Conservation (phyloP, 2,113 vertebrate genomes). For the Emydura subglobosa region DNA sequence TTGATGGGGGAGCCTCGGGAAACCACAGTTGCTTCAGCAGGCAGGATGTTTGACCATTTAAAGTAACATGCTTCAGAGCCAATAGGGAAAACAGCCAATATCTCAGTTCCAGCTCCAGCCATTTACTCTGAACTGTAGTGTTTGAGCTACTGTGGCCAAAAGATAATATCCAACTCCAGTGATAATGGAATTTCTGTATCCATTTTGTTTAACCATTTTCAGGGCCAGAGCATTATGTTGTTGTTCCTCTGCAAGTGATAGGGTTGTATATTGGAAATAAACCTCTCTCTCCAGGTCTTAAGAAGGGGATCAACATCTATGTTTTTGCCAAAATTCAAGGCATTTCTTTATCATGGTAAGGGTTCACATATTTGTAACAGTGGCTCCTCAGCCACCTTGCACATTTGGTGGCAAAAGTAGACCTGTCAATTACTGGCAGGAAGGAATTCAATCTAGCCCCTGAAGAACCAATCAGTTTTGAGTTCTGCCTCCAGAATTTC, state of each 20-base stretch:
- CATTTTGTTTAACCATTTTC: constrained; percentile 45
- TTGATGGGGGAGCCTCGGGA: neutral
- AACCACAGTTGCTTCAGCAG: neutral
- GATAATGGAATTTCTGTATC: constrained; percentile 48
- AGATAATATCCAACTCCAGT: neutral
- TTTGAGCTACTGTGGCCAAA: constrained; percentile 2
- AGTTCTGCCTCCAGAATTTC: neutral
- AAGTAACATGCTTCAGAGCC: neutral
- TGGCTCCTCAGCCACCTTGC: neutral
- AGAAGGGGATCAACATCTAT: fast-evolving
- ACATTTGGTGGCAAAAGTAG: neutral
- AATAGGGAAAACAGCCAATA: constrained; percentile 3
- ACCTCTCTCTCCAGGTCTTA: neutral
- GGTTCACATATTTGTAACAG: neutral
- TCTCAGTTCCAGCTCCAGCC: constrained; percentile 13
- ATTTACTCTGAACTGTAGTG: neutral
- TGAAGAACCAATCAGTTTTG: neutral
- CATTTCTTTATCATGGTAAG: neutral
- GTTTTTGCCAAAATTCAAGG: neutral
- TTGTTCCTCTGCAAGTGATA: constrained; percentile 15
- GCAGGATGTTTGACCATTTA: neutral
- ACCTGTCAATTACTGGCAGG: neutral
- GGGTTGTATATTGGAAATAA: constrained; percentile 5
- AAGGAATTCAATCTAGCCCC: neutral
- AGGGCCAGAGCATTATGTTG: constrained; percentile 12